Base-by-base conservation (phyloP, 2,888 invertebrate genomes). In the Osedax frankpressi region DNA sequence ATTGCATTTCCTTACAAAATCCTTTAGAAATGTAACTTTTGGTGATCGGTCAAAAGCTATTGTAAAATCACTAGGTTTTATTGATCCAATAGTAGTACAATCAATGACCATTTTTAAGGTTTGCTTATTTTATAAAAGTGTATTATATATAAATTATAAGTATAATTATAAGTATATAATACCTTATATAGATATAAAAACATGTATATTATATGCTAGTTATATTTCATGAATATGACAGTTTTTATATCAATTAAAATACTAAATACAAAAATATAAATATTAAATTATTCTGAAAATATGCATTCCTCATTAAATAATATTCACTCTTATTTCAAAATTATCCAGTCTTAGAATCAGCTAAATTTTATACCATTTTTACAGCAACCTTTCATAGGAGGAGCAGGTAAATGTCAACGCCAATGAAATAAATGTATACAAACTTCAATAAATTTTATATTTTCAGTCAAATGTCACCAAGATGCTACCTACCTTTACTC, bases 91-190 rank as follows among this genome's bases (percentile, higher is more conserved):
- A 0, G 88, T 97, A 11, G 80, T 80, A 70, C 97, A 97, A 83
- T 94, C 95, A 86, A 97, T 97, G 97, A 92, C 93, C 81, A 96
- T 98, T 76, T 97, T 92, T 84, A 98, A 97, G 83, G 85, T 85
- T 75, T 71, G 78, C 59, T n/a, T n/a, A n/a, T n/a, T n/a, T n/a
- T n/a, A n/a, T n/a, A n/a, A n/a, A n/a, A n/a, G n/a, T n/a, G n/a
- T n/a, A n/a, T n/a, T n/a, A n/a, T n/a, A n/a, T n/a, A n/a, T n/a
- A n/a, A n/a, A n/a, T n/a, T n/a, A n/a, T n/a, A n/a, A n/a, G n/a
- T n/a, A n/a, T n/a, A n/a, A n/a, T n/a, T n/a, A n/a, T n/a, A n/a
- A n/a, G n/a, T n/a, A n/a, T n/a, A n/a, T n/a, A n/a, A n/a, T n/a
- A n/a, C n/a, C n/a, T n/a, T n/a, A n/a, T n/a, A n/a, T n/a, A n/a